Percentiles rank a stretch among this genome's conserved stretches.
Conservation (phyloP, 2,797 vertebrate species). For the Lacerta agilis region DNA sequence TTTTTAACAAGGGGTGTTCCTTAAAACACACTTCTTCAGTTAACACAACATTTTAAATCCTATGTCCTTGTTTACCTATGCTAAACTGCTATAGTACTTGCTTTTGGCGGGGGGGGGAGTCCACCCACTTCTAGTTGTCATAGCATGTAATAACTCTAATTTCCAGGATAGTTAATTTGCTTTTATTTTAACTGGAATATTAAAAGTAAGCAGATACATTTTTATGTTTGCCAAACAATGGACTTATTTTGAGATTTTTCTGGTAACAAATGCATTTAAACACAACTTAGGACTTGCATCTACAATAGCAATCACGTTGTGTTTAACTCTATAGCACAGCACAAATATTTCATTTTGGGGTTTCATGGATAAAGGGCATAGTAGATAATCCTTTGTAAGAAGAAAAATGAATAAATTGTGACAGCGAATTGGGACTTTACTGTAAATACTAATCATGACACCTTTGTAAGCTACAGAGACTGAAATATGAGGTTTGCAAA, state of each 20-base stretch:
- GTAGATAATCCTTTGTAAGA: constrained; percentile 11
- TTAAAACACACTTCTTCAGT: neutral
- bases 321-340: constrained; percentile 16
- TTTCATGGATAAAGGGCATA: neutral
- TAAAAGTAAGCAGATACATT: constrained; percentile 2
- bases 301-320: neutral
- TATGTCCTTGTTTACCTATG: neutral
- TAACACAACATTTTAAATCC: neutral
- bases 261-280: constrained; percentile 5
- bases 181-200: constrained; percentile 12
- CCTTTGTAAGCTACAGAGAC: neutral
- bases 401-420: constrained; percentile 5
- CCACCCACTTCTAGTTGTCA: neutral
- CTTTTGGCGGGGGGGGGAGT: constrained; percentile 16
- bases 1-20: neutral
- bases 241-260: neutral
- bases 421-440: constrained; percentile 15
- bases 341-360: constrained; percentile 19
- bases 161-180: neutral
- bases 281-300: neutral
- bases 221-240: neutral
- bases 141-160: neutral
- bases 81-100: neutral
- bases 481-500: neutral
- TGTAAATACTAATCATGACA: constrained; percentile 21